phyloP scores from a whole-genome alignment of 2,113 vertebrate genomes.

The Pampusana beccarii region DNA sequence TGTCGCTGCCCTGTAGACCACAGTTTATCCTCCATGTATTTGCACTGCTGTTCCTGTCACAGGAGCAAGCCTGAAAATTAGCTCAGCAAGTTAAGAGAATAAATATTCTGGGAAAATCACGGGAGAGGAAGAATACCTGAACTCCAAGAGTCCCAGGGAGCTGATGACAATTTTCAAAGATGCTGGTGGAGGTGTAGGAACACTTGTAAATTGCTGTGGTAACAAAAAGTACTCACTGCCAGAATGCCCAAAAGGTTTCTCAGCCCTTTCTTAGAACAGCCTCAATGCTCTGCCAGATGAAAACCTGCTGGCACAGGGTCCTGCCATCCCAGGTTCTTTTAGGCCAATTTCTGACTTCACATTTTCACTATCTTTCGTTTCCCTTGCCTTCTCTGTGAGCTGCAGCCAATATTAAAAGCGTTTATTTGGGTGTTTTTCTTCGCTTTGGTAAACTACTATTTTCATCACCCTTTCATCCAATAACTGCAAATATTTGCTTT shows the following conservation, averaged over 20 bases:
- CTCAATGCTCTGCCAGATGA: not conserved
- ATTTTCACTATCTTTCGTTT: not conserved
- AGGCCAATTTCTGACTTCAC: not conserved
- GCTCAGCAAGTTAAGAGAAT: not conserved
- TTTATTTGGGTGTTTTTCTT: not conserved
- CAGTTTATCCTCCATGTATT: not conserved
- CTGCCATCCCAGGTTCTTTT: not conserved
- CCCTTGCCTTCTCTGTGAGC: not conserved
- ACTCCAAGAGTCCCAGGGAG: not conserved
- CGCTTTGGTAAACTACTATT: not conserved
- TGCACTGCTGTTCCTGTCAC: rapidly evolving
- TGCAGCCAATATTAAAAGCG: not conserved
- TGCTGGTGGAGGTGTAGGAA: not conserved
- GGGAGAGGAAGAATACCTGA: not conserved
- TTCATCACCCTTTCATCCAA: not conserved
- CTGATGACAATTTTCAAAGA: not conserved
- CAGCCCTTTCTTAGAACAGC: not conserved
- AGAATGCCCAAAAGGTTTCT: not conserved
- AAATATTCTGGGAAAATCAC: not conserved
- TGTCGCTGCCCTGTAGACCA: not conserved
- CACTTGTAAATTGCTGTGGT: not conserved
- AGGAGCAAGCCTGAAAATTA: not conserved
- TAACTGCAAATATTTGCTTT: not conserved
- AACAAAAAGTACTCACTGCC: not conserved
- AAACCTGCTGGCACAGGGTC: not conserved